A percentile compares a stretch with the other conserved stretches of the same genome.
phyloP scores from a whole-genome alignment of 2,797 vertebrate species.

The Anas capensis region DNA sequence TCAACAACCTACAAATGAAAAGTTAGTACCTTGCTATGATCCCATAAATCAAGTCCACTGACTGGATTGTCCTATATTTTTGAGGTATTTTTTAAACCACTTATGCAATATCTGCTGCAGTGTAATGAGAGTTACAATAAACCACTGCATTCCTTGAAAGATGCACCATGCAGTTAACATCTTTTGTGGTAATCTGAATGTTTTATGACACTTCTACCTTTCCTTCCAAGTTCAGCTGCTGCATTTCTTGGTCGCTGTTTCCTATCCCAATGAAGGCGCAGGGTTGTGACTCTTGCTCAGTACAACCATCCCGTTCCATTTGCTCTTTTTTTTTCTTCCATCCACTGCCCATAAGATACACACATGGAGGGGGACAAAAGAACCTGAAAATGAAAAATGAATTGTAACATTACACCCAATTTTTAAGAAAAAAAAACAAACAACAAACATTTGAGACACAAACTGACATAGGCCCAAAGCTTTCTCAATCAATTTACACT shows the following conservation, averaged over 20 bases:
- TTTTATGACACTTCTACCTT: conserved; percentile 84
- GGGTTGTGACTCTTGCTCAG: conserved; percentile 97
- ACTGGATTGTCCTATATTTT: neutral
- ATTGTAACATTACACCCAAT: neutral
- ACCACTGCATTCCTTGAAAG: neutral
- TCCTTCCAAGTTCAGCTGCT: conserved; percentile 98
- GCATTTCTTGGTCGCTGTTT: conserved; percentile 99
- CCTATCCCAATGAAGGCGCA: conserved; percentile 99
- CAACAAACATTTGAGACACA: neutral
- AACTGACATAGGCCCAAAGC: neutral
- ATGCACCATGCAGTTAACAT: neutral
- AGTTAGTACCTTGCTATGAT: neutral
- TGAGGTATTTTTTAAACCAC: neutral
- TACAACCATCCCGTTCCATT: conserved; percentile 97
- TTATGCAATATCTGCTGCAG: neutral
- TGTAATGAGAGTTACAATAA: neutral
- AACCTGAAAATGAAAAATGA: conserved; percentile 83
- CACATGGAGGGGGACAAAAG: conserved; percentile 97
- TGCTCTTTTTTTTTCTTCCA: conserved; percentile 99
- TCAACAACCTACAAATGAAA: neutral
- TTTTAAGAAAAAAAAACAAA: neutral
- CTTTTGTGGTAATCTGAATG: neutral
- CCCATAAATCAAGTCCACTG: neutral
- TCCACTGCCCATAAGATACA: conserved; percentile 98
- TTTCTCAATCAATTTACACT: neutral